These are phyloP conservation scores for Platynereis dumerilii DNA, from an alignment of 2,888 invertebrate genomes.

Conservation along the genomic window DNA sequence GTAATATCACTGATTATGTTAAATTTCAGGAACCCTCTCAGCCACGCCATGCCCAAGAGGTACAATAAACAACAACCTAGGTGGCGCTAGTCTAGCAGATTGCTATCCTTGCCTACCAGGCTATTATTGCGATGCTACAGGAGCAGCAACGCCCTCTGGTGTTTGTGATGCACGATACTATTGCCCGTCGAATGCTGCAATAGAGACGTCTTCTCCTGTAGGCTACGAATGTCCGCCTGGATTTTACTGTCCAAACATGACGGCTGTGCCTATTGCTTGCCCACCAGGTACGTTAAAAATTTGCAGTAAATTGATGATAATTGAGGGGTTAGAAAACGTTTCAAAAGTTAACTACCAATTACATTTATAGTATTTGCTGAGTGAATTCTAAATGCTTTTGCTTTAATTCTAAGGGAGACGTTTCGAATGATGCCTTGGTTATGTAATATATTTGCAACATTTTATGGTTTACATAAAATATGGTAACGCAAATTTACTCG, in stretches of 20 bases:
- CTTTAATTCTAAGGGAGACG: too few species aligned
- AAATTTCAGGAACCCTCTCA: conserved; percentile 26
- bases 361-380: too few species aligned
- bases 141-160: conserved; percentile 50
- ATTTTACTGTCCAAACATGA: conserved; percentile 51
- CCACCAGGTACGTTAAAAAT: conserved; percentile 36
- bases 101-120: conserved; percentile 57
- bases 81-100: conserved; percentile 41
- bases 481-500: too few species aligned
- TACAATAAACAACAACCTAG: conserved; percentile 50
- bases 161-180: conserved; percentile 55
- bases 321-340: too few species aligned
- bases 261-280: conserved; percentile 48
- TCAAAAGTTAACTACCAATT: too few species aligned
- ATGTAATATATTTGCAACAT: too few species aligned
- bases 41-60: conserved; percentile 50
- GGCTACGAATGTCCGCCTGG: conserved; percentile 48
- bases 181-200: conserved; percentile 44
- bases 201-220: conserved; percentile 22
- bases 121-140: conserved; percentile 49
- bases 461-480: too few species aligned
- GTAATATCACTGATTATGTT: too few species aligned
- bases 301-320: neutral
- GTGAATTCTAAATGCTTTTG: too few species aligned
- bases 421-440: too few species aligned